Conservation (phyloP, 2,113 vertebrate genomes). For the Tupaia chinensis region DNA sequence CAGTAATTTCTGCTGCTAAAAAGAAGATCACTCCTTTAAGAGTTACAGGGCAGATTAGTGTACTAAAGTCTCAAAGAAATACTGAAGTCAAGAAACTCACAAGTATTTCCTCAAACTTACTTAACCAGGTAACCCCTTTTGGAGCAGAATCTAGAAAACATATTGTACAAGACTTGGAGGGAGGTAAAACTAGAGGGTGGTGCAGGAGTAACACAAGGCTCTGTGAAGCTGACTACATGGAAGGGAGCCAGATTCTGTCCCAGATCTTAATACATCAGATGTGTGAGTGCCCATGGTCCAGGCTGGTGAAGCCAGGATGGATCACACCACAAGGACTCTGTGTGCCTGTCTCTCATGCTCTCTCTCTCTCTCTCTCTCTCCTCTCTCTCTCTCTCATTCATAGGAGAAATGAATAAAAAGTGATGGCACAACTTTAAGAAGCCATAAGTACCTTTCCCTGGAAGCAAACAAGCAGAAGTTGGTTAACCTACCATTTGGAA, state of each 20-base stretch:
- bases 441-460: background rate
- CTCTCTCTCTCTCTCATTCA: no score
- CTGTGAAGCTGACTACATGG: no score
- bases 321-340: no score
- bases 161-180: background rate
- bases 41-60: background rate
- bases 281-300: no score
- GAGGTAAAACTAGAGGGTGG: background rate
- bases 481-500: background rate
- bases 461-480: background rate
- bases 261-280: no score
- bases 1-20: slow-evolving; percentile 2
- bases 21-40: background rate
- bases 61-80: background rate
- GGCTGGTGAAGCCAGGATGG: no score
- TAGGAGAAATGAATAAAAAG: no score
- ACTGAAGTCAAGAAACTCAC: background rate
- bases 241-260: no score
- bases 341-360: no score
- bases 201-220: no score
- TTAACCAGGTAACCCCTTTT: slow-evolving; percentile 6
- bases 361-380: no score
- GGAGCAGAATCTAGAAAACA: background rate
- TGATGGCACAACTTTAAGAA: background rate
- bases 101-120: slow-evolving; percentile 47